Evolutionary conservation across 2,113 vertebrate species (phyloP), one percentile per base, ranked within the genome.

Genomic region (Tapirus terrestris): DNA sequence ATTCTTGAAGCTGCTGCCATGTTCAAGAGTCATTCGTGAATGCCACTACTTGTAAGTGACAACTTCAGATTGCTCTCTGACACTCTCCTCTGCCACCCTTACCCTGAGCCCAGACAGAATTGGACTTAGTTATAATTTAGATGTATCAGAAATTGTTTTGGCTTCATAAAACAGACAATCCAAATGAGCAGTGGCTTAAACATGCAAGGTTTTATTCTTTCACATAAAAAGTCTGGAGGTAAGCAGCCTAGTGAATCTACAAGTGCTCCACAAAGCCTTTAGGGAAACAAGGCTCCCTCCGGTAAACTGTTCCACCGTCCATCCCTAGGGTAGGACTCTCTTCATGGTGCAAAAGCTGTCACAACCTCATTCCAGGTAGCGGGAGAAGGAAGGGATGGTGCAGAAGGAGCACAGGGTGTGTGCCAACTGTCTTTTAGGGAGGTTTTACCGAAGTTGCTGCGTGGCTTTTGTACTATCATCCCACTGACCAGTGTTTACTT

Each of bases 1-100:
- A 92, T 96, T 60, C 83, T 83, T 86, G 36, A 91, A 91, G 45
- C 79, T 11, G 61, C 21, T 61, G 43, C 53, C 4, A 9, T 85
- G 87, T 75, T 67, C 89, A 96, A 89, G 82, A 89, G 89, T 53
- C 72, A 53, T 14, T 91, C 21, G 33, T 36, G 67, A 89, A 53
- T 51, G 36, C 45, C 2, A 31, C 67, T 18, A 6, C 56, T 39
- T 25, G 3, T 13, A 60, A 97, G 97, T 84, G 98, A 96, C 97
- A 98, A 98, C 97, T 96, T 96, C 96, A 93, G 61, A 94, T 93
- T 85, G 88, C 94, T 97, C 96, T 72, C 73, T 48, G 67, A 83
- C 75, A 70, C 45, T 67, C 84, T 92, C 25, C 14, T 85, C 18
- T 27, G 20, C 79, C 25, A 51, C 36, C 10, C 72, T 80, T 8